phyloP scores from a whole-genome alignment of 2,113 vertebrate species.

The Emydocephalus ijimae region DNA sequence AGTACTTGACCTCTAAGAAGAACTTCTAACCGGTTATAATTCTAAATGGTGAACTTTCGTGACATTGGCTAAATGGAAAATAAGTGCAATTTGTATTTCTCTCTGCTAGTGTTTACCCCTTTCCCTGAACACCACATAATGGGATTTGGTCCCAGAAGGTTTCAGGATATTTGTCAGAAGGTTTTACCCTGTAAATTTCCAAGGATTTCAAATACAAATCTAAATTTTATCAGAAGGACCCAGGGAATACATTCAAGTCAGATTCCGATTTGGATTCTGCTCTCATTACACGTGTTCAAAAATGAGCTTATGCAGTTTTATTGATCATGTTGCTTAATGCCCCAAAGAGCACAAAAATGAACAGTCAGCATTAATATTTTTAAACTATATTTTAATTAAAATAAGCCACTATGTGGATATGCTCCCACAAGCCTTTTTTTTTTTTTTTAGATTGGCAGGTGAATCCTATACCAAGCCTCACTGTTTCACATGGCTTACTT shows the following conservation, averaged over 20 bases:
- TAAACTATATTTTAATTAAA: conserved; percentile 58
- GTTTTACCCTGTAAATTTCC: conserved; percentile 74
- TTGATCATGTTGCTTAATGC: conserved; percentile 59
- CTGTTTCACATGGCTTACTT: not conserved
- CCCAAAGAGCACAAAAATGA: conserved; percentile 60
- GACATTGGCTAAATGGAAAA: conserved; percentile 88
- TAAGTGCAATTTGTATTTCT: conserved; percentile 89
- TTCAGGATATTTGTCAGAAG: conserved; percentile 73
- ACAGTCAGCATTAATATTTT: conserved; percentile 55
- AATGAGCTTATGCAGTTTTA: conserved; percentile 59
- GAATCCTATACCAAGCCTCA: not conserved
- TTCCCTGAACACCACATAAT: conserved; percentile 76
- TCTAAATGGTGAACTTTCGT: conserved; percentile 85
- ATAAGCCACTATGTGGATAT: conserved; percentile 45
- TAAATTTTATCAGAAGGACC: conserved; percentile 66
- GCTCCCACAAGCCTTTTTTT: conserved; percentile 33
- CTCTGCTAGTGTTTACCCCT: conserved; percentile 84
- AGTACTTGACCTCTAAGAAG: conserved; percentile 82
- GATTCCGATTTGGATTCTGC: conserved; percentile 40
- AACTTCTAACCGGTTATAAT: conserved; percentile 82
- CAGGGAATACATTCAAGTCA: conserved; percentile 58
- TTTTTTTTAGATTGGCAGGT: not conserved
- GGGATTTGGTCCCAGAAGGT: conserved; percentile 81
- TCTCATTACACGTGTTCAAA: conserved; percentile 51
- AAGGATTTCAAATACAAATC: conserved; percentile 73